Base-by-base conservation (phyloP, 2,888 invertebrate species). In the Cephalotes varians region DNA sequence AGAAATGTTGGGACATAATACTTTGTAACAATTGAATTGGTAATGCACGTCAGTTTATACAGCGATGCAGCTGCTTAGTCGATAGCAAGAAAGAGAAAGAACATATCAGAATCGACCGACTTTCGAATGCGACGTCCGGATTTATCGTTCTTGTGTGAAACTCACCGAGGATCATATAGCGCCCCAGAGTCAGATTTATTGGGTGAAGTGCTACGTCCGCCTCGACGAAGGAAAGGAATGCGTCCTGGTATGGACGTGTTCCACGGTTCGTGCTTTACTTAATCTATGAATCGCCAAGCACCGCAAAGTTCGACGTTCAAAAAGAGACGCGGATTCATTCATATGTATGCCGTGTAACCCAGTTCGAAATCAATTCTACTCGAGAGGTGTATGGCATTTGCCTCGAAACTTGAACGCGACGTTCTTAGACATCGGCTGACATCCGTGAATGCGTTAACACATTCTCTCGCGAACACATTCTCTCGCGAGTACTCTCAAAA, bases 281-380 rank as follows among this genome's bases (percentile, higher is more conserved):
- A 87, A 85, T 87, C 73, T 77, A 58, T 65, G 73, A 82, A 81
- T 69, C 31, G 81, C 72, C 64, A 77, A 79, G 65, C 49, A 67
- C 60, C 51, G 54, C 9, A 28, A 67, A 49, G 67, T 77, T 84
- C 74, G 74, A 64, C 81, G 84, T 81, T 84, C 77, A 77, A 87
- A 87, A 88, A 85, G 25, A 76, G 60, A 49, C 60, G 77, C 64
- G 44, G 67, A 60, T 60, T 83, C 88, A 86, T 88, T 86, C 88
- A 88, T 88, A 87, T 86, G 88, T 86, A 87, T 87, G 80, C 44
- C 71, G 74, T 62, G 56, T 74, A 86, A 86, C 86, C 88, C 49
- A 83, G 81, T 86, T 88, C 72, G 82, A 76, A 83, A 82, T 64
- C 69, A 47, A 67, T 67, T 71, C 84, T 12, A 51, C 54, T 69